phyloP scores from a whole-genome alignment of 2,113 vertebrate species.

The Stigmatopora nigra region DNA sequence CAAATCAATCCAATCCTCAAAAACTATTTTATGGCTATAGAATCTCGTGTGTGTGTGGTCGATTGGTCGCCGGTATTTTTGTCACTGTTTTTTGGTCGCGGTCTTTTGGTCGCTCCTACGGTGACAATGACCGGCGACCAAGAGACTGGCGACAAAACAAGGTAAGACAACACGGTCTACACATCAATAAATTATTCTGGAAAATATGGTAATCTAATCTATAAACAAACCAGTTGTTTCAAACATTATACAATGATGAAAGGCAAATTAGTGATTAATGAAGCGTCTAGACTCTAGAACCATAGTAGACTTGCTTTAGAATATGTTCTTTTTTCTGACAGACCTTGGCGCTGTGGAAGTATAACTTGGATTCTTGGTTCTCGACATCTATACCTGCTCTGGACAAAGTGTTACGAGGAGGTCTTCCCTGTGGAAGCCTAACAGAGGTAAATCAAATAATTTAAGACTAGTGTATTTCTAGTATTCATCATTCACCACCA shows the following conservation, averaged over 20 bases:
- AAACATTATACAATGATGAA: background rate
- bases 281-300: background rate
- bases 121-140: no score
- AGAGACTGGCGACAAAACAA: no score
- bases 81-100: no score
- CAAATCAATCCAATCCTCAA: no score
- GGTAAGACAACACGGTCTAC: no score
- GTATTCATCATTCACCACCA: background rate
- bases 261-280: background rate
- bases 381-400: slow-evolving; percentile 13
- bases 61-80: no score
- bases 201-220: background rate
- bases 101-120: no score
- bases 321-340: background rate
- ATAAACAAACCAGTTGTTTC: background rate
- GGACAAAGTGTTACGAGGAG: slow-evolving; percentile 17
- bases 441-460: slow-evolving; percentile 11
- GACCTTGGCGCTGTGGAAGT: slow-evolving; percentile 16
- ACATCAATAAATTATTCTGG: no score
- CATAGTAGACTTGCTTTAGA: background rate
- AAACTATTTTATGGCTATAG: no score
- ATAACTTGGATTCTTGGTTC: background rate
- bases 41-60: no score
- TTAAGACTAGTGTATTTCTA: background rate
- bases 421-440: slow-evolving; percentile 13